Evolutionary conservation across 2,113 vertebrate species (phyloP).

Genomic region (Bujurquina vittata): DNA sequence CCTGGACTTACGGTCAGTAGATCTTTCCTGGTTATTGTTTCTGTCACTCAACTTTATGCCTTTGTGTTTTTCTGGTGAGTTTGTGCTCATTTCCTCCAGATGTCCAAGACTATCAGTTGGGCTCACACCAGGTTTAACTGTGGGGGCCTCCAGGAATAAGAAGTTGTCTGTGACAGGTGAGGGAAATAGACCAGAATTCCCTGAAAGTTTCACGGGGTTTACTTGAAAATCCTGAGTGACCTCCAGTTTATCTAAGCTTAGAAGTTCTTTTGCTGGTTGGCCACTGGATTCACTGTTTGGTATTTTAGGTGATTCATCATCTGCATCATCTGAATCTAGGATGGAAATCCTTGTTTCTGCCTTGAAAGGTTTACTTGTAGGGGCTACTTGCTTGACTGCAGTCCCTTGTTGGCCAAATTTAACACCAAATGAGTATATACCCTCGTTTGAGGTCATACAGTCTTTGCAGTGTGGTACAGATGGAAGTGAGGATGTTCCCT

Average conservation of each 20-base stretch:
- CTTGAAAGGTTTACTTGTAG: conserved; percentile 66
- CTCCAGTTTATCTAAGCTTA: conserved; percentile 80
- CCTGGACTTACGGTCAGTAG: conserved; percentile 81
- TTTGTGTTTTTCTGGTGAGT: conserved; percentile 54
- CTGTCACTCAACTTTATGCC: conserved; percentile 63
- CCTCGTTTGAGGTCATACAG: conserved; percentile 94
- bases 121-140: conserved; percentile 76
- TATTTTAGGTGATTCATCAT: conserved; percentile 75
- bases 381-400: conserved; percentile 64
- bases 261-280: conserved; percentile 74
- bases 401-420: conserved; percentile 74
- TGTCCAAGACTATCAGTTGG: conserved; percentile 61
- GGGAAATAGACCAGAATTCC: conserved; percentile 75
- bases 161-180: conserved; percentile 77
- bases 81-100: conserved; percentile 38
- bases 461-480: conserved; percentile 90
- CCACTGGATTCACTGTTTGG: conserved; percentile 72
- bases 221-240: conserved; percentile 78
- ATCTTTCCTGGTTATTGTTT: conserved; percentile 75
- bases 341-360: conserved; percentile 33
- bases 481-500: conserved; percentile 81
- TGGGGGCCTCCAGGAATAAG: conserved; percentile 63
- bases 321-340: conserved; percentile 81
- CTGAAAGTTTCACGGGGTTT: conserved; percentile 78
- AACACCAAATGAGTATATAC: conserved; percentile 90